Conservation (phyloP, 1,140 invertebrate genomes). For the Hyles euphorbiae region DNA sequence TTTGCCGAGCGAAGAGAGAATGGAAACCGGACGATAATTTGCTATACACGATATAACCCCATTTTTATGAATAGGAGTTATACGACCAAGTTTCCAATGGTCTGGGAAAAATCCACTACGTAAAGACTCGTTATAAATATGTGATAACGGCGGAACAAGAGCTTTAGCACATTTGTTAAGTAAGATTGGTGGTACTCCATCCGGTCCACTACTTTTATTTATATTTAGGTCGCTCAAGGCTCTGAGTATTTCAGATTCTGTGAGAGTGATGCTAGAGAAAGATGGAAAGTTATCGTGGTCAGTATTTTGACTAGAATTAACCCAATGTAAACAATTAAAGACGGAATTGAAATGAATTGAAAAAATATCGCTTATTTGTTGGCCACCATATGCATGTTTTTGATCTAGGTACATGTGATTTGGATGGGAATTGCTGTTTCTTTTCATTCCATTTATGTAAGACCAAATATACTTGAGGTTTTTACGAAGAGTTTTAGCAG, state of each 20-base stretch:
- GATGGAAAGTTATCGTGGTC: no score
- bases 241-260: background rate
- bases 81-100: background rate
- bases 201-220: background rate
- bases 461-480: slow-evolving; percentile 4
- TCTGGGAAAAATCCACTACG: background rate
- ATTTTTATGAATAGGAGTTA: background rate
- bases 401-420: background rate
- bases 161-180: background rate
- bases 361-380: background rate
- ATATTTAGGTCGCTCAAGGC: background rate
- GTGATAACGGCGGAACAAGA: background rate
- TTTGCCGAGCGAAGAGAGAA: background rate
- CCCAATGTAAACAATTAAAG: no score
- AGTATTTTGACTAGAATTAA: no score
- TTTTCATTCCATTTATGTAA: background rate
- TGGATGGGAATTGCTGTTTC: background rate
- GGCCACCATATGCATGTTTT: background rate
- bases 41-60: background rate
- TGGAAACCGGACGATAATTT: background rate
- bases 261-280: background rate
- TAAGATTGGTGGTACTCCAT: background rate
- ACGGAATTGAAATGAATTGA: background rate
- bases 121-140: background rate
- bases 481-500: background rate